Evolutionary conservation across 2,797 vertebrate genomes (phyloP).

Genomic region (Pampus argenteus): DNA sequence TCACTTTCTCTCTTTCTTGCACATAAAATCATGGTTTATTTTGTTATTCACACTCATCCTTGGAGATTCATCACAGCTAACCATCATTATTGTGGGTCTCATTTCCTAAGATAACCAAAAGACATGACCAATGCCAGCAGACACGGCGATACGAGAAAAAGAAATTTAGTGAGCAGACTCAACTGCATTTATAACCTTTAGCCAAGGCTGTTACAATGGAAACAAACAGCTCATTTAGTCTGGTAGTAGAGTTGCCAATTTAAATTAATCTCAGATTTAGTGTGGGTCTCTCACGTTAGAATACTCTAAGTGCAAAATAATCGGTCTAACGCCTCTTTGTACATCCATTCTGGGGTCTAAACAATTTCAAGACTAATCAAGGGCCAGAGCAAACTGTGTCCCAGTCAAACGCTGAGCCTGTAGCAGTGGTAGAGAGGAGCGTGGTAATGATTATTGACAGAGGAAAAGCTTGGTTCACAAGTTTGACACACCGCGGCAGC

Average conservation of each 20-base stretch:
- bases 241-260: conserved; percentile 2
- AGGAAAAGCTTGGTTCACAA: conserved; percentile 36
- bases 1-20: conserved; percentile 34
- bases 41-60: conserved; percentile 17
- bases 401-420: conserved; percentile 6
- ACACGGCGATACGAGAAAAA: neutral
- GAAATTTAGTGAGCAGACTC: neutral
- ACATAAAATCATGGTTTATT: conserved; percentile 17
- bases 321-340: conserved; percentile 7
- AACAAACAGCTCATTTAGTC: conserved; percentile 11
- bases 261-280: conserved; percentile 12
- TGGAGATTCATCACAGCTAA: conserved; percentile 7
- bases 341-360: neutral
- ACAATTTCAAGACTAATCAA: conserved; percentile 27
- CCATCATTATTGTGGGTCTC: conserved; percentile 6
- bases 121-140: neutral
- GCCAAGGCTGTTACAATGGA: conserved; percentile 2
- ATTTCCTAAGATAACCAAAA: neutral
- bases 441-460: conserved; percentile 38
- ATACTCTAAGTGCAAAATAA: neutral
- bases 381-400: conserved; percentile 24
- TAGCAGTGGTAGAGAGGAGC: conserved; percentile 26
- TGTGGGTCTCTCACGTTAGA: conserved; percentile 13
- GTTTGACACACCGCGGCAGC: conserved; percentile 42
- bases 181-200: neutral